Conservation (phyloP, 2,888 invertebrate species). For the Coremacera marginata region DNA sequence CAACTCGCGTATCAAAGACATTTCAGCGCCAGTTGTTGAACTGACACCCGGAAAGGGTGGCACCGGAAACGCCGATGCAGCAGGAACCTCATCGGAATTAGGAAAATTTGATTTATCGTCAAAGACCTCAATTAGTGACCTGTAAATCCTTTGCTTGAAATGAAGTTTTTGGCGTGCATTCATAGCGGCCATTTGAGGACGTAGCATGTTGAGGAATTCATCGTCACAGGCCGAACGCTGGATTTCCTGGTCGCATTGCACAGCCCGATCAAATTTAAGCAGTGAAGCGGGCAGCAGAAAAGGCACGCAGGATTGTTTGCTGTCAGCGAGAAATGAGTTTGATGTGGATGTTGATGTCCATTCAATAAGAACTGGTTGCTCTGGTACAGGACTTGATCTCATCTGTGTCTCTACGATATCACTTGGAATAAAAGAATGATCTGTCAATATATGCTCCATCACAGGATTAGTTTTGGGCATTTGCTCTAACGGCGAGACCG, state of each 20-base stretch:
- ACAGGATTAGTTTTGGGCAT: neutral
- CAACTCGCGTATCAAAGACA: slow-evolving; percentile 58
- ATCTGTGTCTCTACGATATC: slow-evolving; percentile 12
- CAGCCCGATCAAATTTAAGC: slow-evolving; percentile 8
- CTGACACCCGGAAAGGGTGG: neutral
- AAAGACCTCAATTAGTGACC: slow-evolving; percentile 60
- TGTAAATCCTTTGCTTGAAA: slow-evolving; percentile 61
- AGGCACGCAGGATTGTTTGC: too few relatives aligned
- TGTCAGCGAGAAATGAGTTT: too few relatives aligned
- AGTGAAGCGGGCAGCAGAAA: too few relatives aligned
- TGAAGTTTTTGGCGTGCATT: slow-evolving; percentile 62
- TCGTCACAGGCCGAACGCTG: slow-evolving; percentile 50
- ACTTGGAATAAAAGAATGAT: neutral
- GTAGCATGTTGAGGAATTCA: slow-evolving; percentile 55
- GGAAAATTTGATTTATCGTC: slow-evolving; percentile 60
- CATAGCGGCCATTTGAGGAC: slow-evolving; percentile 59
- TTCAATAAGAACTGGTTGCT: neutral
- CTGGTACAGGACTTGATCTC: neutral
- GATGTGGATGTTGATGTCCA: neutral
- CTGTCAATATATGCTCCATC: neutral
- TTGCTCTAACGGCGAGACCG: neutral
- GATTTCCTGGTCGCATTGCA: slow-evolving; percentile 41
- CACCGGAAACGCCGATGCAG: slow-evolving; percentile 35
- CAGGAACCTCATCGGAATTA: slow-evolving; percentile 47
- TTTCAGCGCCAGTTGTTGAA: slow-evolving; percentile 49